phyloP scores from a whole-genome alignment of 2,113 vertebrate genomes.

The Catharus minimus region DNA sequence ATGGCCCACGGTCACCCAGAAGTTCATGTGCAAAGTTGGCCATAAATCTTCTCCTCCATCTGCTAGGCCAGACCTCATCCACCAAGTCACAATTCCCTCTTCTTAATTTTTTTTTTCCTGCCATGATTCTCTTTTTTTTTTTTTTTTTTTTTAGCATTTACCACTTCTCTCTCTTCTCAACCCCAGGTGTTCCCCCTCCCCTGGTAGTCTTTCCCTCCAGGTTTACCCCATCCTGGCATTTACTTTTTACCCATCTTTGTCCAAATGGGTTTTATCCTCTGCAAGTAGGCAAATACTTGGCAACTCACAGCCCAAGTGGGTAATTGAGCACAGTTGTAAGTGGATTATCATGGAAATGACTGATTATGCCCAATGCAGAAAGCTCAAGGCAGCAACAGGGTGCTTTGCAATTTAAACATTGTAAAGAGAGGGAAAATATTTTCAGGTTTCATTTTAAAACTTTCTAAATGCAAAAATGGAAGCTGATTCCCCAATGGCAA shows the following conservation, averaged over 20 bases:
- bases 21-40: neutral
- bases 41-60: neutral
- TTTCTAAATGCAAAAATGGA: conserved; percentile 38
- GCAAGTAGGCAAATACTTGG: conserved; percentile 43
- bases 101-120: neutral
- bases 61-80: neutral
- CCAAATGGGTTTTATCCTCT: conserved; percentile 11
- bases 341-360: conserved; percentile 55
- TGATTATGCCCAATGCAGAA: conserved; percentile 34
- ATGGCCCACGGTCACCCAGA: neutral
- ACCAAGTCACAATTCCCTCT: neutral
- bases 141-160: neutral
- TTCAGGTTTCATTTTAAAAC: conserved; percentile 55
- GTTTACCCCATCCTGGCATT: neutral
- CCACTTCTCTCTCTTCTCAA: neutral
- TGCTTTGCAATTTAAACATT: conserved; percentile 47
- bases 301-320: conserved; percentile 32
- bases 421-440: conserved; percentile 38
- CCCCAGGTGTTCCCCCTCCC: neutral
- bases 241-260: neutral
- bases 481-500: conserved; percentile 29
- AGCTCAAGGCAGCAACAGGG: conserved; percentile 59
- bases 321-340: conserved; percentile 51
- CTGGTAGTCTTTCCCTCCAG: neutral
- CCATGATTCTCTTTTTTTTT: neutral